phyloP scores from a whole-genome alignment of 2,797 vertebrate species.

The Phyllotis vaccarum region DNA sequence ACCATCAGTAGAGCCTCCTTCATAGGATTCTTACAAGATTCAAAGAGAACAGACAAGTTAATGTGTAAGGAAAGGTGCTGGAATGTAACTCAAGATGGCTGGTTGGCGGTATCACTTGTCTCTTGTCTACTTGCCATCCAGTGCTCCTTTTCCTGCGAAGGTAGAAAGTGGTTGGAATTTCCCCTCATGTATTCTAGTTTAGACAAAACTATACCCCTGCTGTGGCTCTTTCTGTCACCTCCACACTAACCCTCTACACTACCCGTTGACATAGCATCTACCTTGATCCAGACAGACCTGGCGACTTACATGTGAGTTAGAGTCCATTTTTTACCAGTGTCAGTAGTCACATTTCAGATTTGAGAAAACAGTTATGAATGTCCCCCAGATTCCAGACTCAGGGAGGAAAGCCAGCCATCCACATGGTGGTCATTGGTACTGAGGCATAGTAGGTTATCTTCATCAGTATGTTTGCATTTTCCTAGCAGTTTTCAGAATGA shows the following conservation, averaged over 20 bases:
- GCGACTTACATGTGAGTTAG: rapidly evolving
- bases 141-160: background rate
- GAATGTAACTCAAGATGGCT: background rate
- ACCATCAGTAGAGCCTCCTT: background rate
- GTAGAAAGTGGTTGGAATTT: background rate
- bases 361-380: background rate
- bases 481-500: background rate
- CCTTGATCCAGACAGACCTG: background rate
- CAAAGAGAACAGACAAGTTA: background rate
- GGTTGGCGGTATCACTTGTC: background rate
- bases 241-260: background rate
- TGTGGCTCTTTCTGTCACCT: background rate
- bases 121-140: background rate
- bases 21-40: background rate
- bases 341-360: background rate
- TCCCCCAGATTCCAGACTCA: background rate
- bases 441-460: background rate
- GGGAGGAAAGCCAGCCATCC: background rate
- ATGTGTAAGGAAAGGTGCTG: background rate
- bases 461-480: background rate
- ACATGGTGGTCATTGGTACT: background rate
- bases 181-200: background rate
- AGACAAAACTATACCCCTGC: background rate
- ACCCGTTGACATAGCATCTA: background rate
- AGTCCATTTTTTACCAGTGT: background rate